These are phyloP conservation scores for Lepidostoma basale DNA, from an alignment of 1,140 invertebrate genomes.

Conservation along the genomic window DNA sequence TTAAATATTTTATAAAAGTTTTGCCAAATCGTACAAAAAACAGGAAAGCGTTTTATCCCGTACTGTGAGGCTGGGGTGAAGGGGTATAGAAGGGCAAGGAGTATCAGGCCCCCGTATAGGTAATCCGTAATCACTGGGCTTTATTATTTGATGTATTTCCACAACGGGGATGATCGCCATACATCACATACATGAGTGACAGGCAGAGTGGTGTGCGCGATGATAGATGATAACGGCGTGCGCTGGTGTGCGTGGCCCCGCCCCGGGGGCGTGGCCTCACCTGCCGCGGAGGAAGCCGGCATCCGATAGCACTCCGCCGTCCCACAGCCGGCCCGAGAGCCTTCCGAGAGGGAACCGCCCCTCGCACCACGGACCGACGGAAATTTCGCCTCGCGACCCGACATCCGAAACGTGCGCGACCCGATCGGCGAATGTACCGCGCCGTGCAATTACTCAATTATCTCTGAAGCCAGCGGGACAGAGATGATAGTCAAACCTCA, in stretches of 20 bases:
- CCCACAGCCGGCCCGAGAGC: conserved; percentile 30
- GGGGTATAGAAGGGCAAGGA: too few species aligned
- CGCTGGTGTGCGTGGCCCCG: conserved; percentile 7
- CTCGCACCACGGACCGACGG: not conserved
- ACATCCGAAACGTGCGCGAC: not conserved
- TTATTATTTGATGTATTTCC: too few species aligned
- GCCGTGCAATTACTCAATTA: too few species aligned
- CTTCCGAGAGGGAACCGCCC: conserved; percentile 26
- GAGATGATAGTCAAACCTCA: too few species aligned
- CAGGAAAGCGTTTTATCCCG: too few species aligned
- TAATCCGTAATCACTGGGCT: too few species aligned
- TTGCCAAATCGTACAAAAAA: too few species aligned
- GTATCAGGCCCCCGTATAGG: too few species aligned
- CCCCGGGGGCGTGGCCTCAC: conserved; percentile 26
- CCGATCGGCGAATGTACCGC: conserved; percentile 4
- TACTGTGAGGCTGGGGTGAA: too few species aligned
- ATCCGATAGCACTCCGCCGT: conserved; percentile 38
- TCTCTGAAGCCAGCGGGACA: too few species aligned
- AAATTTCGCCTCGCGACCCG: not conserved
- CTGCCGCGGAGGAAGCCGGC: conserved; percentile 36
- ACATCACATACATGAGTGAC: not conserved
- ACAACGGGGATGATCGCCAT: not conserved
- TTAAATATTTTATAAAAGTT: too few species aligned
- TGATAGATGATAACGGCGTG: conserved; percentile 13
- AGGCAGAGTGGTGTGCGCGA: not conserved